Base-by-base conservation (phyloP, 1,140 invertebrate genomes). In the Lepidurus apus region DNA sequence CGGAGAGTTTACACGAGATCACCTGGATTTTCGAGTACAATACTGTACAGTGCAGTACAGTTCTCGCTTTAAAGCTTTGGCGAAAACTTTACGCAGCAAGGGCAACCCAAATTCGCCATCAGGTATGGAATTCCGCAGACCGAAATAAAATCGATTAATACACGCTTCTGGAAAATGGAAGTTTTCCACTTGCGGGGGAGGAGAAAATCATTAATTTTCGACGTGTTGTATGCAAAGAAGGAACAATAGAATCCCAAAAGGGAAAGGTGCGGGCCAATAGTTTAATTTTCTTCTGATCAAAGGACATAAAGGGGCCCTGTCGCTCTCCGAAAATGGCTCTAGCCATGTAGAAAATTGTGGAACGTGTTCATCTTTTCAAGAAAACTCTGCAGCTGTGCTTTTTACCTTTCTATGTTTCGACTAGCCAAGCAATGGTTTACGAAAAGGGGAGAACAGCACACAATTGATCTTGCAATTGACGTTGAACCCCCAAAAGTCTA, bases 201-300 rank as follows among this genome's bases (percentile, higher is more conserved):
- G 13, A 65, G 53, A 65, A 65, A 65, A 65, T 65, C 8, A 65
- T 65, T 65, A 65, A 65, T 65, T 65, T 65, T 65, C 53, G 53
- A 0, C 53, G 7, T 65, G 53, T 21, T 65, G 17, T 17, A 65
- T 21, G 0, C 34, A 34, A 34, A 21, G 17, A 21, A 65, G 53
- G 8, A 21, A 65, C 53, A 65, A 65, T 65, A 21, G 53, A 65
- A 13, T n/a, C 13, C 53, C 9, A 21, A 17, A 65, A 17, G 53
- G 13, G 21, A 65, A 65, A 65, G 53, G 53, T 65, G 13, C 53
- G 21, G 13, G 53, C 53, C 6, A 65, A 65, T 65, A 13, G 53
- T 65, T 65, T 65, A 65, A 65, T 65, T 65, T 65, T 65, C 53
- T 65, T 65, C 53, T 21, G 21, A 65, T 21, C 4, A 65, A n/a